These are phyloP conservation scores for Hipparchia sbordonii DNA, from an alignment of 2,888 invertebrate genomes.

Conservation along the genomic window DNA sequence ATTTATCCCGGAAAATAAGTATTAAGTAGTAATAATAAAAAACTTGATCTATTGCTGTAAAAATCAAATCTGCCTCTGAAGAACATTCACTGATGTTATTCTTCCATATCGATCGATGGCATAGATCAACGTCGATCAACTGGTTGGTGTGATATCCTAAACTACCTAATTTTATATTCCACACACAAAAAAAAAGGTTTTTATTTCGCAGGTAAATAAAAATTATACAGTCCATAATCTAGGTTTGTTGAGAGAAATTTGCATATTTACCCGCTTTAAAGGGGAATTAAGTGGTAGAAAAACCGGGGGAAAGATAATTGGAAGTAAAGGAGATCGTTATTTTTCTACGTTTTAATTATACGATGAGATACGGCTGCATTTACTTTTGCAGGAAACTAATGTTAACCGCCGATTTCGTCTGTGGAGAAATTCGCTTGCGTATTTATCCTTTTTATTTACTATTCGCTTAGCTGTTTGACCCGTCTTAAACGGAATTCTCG, in stretches of 20 bases:
- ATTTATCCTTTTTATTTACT: background rate
- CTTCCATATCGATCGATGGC: too few species aligned
- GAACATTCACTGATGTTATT: too few species aligned
- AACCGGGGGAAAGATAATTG: conserved; percentile 36
- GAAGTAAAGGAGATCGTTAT: conserved; percentile 33
- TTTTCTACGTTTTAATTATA: conserved; percentile 28
- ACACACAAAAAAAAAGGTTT: conserved; percentile 2
- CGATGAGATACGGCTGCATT: conserved; percentile 15
- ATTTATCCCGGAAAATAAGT: too few species aligned
- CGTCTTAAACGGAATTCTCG: too few species aligned
- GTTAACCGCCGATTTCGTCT: background rate
- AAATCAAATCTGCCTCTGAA: too few species aligned
- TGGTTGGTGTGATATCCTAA: background rate
- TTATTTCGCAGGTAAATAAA: conserved; percentile 29
- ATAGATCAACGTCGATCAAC: too few species aligned
- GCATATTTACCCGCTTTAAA: conserved; percentile 37
- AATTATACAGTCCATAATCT: conserved; percentile 27
- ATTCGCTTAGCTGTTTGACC: too few species aligned
- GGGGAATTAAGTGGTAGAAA: conserved; percentile 39
- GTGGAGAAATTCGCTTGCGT: background rate
- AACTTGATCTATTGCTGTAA: too few species aligned
- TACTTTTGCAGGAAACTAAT: background rate
- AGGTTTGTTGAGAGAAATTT: conserved; percentile 35
- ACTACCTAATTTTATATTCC: background rate
- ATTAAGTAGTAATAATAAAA: too few species aligned